Base-by-base conservation (phyloP, 1,140 invertebrate genomes). In the Drosophila sp. region DNA sequence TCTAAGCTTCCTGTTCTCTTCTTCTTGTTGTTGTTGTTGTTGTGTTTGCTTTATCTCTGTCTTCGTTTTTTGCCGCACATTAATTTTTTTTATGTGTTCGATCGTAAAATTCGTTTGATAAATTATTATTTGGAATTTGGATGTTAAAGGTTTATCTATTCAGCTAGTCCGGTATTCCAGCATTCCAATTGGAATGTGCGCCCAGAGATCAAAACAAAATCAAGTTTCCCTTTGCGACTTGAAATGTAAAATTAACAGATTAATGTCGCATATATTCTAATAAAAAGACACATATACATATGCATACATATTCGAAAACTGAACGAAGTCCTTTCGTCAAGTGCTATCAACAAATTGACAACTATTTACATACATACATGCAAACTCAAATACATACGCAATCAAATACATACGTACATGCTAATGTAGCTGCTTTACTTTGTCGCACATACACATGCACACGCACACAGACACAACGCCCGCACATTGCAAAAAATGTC, bases 101-200 rank as follows among this genome's bases (percentile, higher is more conserved):
- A 74, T 87, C 89, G 80, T 90, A 81, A 90, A 90, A 87, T 84
- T 69, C 48, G 66, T 75, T 89, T 90, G 89, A 90, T 90, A 90
- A 90, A 90, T 90, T 90, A 76, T 90, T 78, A 76, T 86, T 82
- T 82, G 84, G 76, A 74, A 76, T 77, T 51, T 80, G 50, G 72
- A 57, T 58, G 63, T 59, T 51, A 43, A 56, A 75, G 78, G 67
- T 80, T 76, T 64, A 56, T 51, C 63, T 36, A 64, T 54, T 46
- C 36, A 14, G 36, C 36, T 13, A 32, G 25, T 18, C n/a, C 48
- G 29, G 16, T 32, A 34, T 27, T 48, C 32, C 14, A 38, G 34
- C 32, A 14, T 54, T 54, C 62, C 27, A 5, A 14, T 46, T 45
- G 65, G 76, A 75, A 74, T 73, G 34, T 46, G 43, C 38, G 40